Percentiles rank a stretch among this genome's conserved stretches.
These are phyloP conservation scores for Poeciliopsis paucimaculata DNA, from an alignment of 2,797 vertebrate species.

Conservation along the genomic window DNA sequence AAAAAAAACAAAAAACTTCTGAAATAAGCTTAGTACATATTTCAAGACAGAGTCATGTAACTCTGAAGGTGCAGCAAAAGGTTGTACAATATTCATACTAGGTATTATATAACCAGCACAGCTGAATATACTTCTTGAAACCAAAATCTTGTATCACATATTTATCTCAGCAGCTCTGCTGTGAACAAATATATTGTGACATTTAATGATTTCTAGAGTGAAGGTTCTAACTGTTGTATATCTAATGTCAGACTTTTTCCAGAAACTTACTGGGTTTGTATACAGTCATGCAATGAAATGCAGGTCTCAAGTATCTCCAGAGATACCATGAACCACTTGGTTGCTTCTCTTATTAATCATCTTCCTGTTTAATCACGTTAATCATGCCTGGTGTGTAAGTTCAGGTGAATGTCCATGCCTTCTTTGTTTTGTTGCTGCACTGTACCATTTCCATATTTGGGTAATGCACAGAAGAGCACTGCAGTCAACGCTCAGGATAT, in stretches of 20 bases:
- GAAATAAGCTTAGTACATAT: constrained; percentile 4
- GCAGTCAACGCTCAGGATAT: background rate
- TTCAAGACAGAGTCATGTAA: background rate
- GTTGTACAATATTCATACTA: background rate
- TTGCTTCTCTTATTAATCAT: background rate
- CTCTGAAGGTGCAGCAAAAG: background rate
- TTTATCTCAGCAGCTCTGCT: background rate
- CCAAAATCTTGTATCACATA: background rate
- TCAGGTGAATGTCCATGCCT: background rate
- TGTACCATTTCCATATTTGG: background rate
- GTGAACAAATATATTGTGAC: constrained; percentile 14
- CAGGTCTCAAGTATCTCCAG: background rate
- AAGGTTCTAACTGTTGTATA: background rate
- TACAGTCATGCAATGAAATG: background rate
- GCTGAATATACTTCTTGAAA: background rate
- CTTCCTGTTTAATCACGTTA: background rate
- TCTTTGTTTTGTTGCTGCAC: background rate
- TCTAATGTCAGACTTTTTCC: background rate
- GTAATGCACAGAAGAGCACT: background rate
- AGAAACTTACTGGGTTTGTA: background rate
- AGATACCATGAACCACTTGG: no score
- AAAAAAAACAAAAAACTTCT: background rate
- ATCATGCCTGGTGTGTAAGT: background rate
- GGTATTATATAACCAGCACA: constrained; percentile 3
- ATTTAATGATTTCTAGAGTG: background rate